phyloP scores from a whole-genome alignment of 2,797 vertebrate genomes.

The Sciurus carolinensis region DNA sequence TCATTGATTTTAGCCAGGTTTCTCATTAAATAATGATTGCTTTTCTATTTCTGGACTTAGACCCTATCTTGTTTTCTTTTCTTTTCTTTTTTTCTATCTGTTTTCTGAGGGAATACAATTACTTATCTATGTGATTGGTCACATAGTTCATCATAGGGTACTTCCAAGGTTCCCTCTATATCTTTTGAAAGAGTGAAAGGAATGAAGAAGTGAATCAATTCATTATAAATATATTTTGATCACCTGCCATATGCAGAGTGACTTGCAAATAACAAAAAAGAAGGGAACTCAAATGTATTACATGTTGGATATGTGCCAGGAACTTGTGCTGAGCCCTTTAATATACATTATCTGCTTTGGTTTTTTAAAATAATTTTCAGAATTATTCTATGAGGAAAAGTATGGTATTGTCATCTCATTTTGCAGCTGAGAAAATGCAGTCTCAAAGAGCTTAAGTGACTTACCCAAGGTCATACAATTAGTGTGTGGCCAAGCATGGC shows the following conservation, averaged over 20 bases:
- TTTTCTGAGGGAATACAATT: not conserved
- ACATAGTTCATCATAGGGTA: not conserved
- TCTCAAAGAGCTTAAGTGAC: not conserved
- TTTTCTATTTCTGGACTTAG: not conserved
- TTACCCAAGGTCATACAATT: not conserved
- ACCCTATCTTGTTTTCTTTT: not conserved
- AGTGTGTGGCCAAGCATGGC: not conserved
- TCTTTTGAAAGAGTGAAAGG: not conserved
- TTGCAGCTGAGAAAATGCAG: not conserved
- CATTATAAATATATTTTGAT: not conserved
- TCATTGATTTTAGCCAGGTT: constrained; percentile 14
- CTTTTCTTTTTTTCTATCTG: not conserved
- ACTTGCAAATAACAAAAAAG: not conserved
- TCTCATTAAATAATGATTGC: not conserved
- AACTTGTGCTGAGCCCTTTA: constrained; percentile 2
- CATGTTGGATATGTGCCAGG: not conserved
- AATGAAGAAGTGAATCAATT: constrained; percentile 3
- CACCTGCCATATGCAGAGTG: not conserved
- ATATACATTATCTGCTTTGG: not conserved
- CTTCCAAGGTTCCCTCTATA: not conserved
- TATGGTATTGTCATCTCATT: not conserved
- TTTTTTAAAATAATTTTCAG: constrained; percentile 3
- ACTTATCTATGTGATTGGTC: not conserved
- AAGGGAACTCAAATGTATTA: not conserved
- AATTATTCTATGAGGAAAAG: not conserved